A percentile compares a stretch with the other conserved stretches of the same genome.
phyloP scores from a whole-genome alignment of 2,888 invertebrate species.

The Serrognathus titanus region DNA sequence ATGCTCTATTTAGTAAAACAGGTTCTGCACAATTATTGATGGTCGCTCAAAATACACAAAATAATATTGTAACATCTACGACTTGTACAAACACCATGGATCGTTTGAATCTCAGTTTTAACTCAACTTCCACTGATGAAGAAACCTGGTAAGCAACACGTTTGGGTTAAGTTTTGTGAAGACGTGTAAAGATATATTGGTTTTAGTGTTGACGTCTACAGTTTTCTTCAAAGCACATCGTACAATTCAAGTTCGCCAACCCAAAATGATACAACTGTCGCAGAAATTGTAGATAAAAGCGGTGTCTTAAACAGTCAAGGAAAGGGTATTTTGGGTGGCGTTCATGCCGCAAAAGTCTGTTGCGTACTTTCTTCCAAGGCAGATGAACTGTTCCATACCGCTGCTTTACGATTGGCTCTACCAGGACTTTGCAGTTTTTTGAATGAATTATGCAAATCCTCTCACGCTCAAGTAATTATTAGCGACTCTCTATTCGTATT shows the following conservation, averaged over 20 bases:
- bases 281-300: constrained; percentile 66
- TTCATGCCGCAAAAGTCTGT: constrained; percentile 83
- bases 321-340: constrained; percentile 63
- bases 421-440: constrained; percentile 81
- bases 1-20: constrained; percentile 82
- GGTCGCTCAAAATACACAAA: constrained; percentile 63
- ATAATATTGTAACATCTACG: constrained; percentile 59
- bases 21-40: constrained; percentile 65
- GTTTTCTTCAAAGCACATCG: constrained; percentile 64
- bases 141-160: constrained; percentile 66
- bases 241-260: constrained; percentile 48
- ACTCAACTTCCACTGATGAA: constrained; percentile 55
- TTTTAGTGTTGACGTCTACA: constrained; percentile 78
- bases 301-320: constrained; percentile 48
- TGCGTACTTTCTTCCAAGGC: constrained; percentile 87
- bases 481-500: too few relatives aligned
- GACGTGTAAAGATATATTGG: background rate
- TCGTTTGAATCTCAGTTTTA: constrained; percentile 56
- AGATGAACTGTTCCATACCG: constrained; percentile 86
- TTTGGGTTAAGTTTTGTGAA: background rate
- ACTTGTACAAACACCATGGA: constrained; percentile 54
- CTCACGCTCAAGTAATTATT: constrained; percentile 67
- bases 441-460: constrained; percentile 78
- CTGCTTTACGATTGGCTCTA: constrained; percentile 82
- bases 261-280: constrained; percentile 67